Percentiles rank a stretch among this genome's conserved stretches.
Conservation (phyloP, 2,888 invertebrate genomes). For the Muscina levida region DNA sequence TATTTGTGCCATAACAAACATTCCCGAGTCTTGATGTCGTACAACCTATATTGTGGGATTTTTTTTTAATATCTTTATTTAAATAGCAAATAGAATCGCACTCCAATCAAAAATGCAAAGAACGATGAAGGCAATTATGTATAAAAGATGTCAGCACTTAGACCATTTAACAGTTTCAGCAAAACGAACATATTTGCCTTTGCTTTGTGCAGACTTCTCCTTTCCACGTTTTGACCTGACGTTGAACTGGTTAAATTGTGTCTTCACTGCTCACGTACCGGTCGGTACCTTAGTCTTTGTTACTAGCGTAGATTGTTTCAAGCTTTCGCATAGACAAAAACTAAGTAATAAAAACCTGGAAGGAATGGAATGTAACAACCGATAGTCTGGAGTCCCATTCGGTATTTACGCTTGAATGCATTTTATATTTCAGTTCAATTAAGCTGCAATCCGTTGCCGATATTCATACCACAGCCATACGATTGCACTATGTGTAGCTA, state of each 20-base stretch:
- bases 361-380: neutral
- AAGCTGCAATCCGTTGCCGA: slow-evolving; percentile 59
- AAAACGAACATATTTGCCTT: neutral
- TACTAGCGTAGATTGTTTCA: neutral
- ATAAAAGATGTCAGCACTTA: no score
- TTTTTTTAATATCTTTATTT: no score
- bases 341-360: neutral
- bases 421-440: slow-evolving; percentile 62
- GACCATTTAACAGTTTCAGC: no score
- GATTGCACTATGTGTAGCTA: no score
- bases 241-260: slow-evolving; percentile 47
- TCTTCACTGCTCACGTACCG: neutral
- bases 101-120: no score
- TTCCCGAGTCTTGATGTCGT: no score
- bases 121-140: no score
- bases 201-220: neutral
- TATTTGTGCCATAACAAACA: no score
- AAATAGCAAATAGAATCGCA: no score
- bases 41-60: no score
- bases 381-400: slow-evolving; percentile 32
- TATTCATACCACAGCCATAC: no score
- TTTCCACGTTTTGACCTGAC: slow-evolving; percentile 17
- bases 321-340: slow-evolving; percentile 7
- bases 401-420: slow-evolving; percentile 55
- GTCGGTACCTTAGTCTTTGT: neutral